phyloP scores from a whole-genome alignment of 2,797 vertebrate species.

The Antrozous pallidus region DNA sequence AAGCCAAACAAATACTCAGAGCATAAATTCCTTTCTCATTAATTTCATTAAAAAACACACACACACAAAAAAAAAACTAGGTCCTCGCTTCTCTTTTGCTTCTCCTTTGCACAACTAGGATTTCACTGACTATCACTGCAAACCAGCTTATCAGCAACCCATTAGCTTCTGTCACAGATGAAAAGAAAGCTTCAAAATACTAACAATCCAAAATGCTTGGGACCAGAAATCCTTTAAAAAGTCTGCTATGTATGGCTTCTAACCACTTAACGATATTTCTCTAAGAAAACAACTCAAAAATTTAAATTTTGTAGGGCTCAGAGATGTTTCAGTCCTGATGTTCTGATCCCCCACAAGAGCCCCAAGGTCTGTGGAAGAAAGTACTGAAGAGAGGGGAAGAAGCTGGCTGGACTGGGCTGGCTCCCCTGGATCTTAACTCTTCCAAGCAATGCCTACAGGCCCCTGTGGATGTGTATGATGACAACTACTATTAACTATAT shows the following conservation, averaged over 20 bases:
- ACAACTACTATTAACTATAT: not conserved
- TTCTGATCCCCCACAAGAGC: not conserved
- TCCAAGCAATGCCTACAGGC: not conserved
- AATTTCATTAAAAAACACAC: not conserved
- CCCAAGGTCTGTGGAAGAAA: not conserved
- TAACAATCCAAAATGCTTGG: not conserved
- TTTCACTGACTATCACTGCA: not conserved
- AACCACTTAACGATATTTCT: not conserved
- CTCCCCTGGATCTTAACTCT: not conserved
- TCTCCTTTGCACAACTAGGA: not conserved
- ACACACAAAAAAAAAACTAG: not conserved
- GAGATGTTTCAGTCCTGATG: not conserved
- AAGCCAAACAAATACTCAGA: not conserved
- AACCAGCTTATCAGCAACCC: not conserved
- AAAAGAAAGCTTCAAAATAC: not conserved
- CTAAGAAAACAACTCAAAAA: not conserved
- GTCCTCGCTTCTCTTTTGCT: not conserved
- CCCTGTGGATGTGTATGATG: not conserved
- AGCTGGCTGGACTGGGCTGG: not conserved
- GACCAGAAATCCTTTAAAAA: not conserved
- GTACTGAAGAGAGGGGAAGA: not conserved
- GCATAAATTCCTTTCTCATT: not conserved
- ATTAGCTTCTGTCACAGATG: not conserved
- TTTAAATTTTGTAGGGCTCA: not conserved
- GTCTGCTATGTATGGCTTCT: not conserved